Base-by-base conservation (phyloP, 2,888 invertebrate genomes). In the Brenthis ino region DNA sequence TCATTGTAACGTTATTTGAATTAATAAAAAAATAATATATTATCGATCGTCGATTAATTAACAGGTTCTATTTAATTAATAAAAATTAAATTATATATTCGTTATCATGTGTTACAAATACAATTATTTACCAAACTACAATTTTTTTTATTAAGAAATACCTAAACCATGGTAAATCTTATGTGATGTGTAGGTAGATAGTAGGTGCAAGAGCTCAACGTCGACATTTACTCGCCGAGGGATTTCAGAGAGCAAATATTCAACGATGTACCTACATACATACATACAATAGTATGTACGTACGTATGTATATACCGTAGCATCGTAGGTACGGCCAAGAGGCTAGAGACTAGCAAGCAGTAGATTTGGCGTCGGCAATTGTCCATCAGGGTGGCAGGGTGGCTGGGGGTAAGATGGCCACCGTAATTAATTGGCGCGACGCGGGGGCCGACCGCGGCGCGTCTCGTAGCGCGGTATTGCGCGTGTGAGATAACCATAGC, bases 401-500 rank as follows among this genome's bases (percentile, higher is more conserved):
- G 77, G 76, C 79, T 71, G 77, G 85, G 85, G 86, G 83, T 89
- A 92, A 92, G 91, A 92, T 89, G 91, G 91, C 91, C 91, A 89
- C 92, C 92, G 90, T 92, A 92, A 92, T 92, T 92, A 92, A 92
- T 92, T 92, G 92, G 91, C 90, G 89, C 91, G 90, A 92, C 92
- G 91, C 91, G 88, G 91, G 88, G 91, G 87, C 88, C 90, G 88
- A 88, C 90, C 91, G 89, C 91, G 89, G 86, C 89, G 87, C 87
- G 89, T 87, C 88, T 87, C 87, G 84, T 82, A 85, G 84, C 90
- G 90, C 90, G 89, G 88, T 86, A 86, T 86, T 86, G 89, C 89
- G 89, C 86, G 88, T 81, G 77, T 76, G 70, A 6, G 67, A 77
- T 77, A 70, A 37, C 81, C 75, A 80, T 37, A 64, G 20, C 0